These are phyloP conservation scores for Lacerta agilis DNA, from an alignment of 2,797 vertebrate genomes.

Conservation along the genomic window DNA sequence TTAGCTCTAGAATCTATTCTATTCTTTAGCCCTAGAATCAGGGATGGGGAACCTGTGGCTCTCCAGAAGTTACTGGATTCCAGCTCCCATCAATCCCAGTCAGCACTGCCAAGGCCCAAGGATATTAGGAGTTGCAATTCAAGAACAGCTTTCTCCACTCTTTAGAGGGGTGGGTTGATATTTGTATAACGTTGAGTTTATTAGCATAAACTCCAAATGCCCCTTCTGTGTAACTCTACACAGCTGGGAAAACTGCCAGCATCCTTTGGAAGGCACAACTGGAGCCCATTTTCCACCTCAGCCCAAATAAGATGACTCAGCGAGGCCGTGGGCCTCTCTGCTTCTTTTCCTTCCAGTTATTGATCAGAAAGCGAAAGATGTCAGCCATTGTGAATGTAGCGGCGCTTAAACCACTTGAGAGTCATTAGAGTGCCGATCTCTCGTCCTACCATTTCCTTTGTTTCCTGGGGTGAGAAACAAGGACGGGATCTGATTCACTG, in stretches of 20 bases:
- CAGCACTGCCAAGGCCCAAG: too few relatives aligned
- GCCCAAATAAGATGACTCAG: constrained; percentile 33
- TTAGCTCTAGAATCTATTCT: too few relatives aligned
- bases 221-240: neutral
- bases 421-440: neutral
- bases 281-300: constrained; percentile 18
- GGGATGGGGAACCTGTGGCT: too few relatives aligned
- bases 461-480: constrained; percentile 1
- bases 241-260: neutral
- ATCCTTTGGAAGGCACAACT: neutral
- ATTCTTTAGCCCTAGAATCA: too few relatives aligned
- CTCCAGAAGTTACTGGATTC: too few relatives aligned
- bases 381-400: neutral
- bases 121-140: too few relatives aligned
- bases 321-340: neutral
- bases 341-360: constrained; percentile 12
- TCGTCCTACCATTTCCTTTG: neutral
- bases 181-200: too few relatives aligned
- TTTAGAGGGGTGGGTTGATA: too few relatives aligned
- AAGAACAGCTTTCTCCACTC: too few relatives aligned
- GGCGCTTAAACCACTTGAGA: neutral
- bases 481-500: neutral
- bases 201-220: neutral
- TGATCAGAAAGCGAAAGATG: neutral
- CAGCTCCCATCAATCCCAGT: too few relatives aligned